Evolutionary conservation across 1,140 invertebrate genomes (phyloP).

Genomic region (Pteromalus puparum): DNA sequence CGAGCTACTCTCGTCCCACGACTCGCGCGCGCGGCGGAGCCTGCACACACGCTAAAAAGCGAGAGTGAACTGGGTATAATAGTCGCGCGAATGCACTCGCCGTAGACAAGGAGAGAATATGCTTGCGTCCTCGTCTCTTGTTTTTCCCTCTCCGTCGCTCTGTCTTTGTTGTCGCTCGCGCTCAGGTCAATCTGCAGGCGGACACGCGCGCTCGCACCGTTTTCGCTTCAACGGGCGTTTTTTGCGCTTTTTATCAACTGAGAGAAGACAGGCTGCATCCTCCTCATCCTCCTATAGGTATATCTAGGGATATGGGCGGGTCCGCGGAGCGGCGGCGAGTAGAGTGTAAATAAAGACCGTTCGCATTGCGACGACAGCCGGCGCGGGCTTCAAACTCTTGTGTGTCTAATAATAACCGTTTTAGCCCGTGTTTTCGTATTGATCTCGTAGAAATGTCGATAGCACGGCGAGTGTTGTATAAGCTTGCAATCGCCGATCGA

Average conservation of each 20-base stretch:
- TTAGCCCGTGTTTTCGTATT: no score
- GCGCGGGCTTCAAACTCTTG: no score
- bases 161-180: neutral
- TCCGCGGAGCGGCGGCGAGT: neutral
- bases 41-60: neutral
- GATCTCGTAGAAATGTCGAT: no score
- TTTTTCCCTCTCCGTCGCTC: neutral
- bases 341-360: conserved; percentile 41
- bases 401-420: no score
- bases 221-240: conserved; percentile 19
- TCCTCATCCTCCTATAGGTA: no score
- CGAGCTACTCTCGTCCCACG: no score
- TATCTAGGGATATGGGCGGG: neutral
- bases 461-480: no score
- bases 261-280: no score
- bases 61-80: conserved; percentile 10
- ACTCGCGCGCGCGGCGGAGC: no score
- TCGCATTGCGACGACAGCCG: neutral
- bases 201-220: neutral
- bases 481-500: no score
- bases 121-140: neutral
- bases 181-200: neutral
- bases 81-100: neutral
- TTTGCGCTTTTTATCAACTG: conserved; percentile 6
- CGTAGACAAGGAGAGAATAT: neutral